phyloP scores from a whole-genome alignment of 92 coral and sea anemone genomes.

The Umimayanthus kanabou region DNA sequence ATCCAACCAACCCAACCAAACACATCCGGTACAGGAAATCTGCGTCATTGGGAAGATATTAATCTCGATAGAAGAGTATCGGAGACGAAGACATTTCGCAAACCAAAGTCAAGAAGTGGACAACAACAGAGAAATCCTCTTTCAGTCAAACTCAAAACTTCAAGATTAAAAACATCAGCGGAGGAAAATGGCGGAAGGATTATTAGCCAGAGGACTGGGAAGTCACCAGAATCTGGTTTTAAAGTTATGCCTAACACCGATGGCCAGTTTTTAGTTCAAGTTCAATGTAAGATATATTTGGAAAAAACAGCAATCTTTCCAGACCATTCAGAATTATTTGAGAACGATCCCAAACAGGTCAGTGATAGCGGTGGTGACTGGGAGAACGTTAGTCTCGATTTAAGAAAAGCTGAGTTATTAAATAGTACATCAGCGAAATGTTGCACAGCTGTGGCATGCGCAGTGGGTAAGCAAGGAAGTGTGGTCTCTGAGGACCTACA shows the following conservation, averaged over 20 bases:
- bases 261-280: neutral
- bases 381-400: neutral
- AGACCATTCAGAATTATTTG: neutral
- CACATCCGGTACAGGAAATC: neutral
- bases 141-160: neutral
- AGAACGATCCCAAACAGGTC: neutral
- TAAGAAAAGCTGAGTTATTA: neutral
- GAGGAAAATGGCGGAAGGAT: neutral
- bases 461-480: neutral
- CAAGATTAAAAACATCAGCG: neutral
- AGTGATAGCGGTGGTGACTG: neutral
- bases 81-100: neutral
- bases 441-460: neutral
- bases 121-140: no score
- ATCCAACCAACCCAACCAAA: neutral
- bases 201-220: neutral
- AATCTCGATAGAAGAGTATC: neutral
- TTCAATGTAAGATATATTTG: neutral
- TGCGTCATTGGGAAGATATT: conserved; percentile 5
- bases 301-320: neutral
- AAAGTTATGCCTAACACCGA: neutral
- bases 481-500: neutral
- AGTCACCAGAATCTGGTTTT: neutral
- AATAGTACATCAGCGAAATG: neutral
- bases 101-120: no score